Evolutionary conservation across 2,797 vertebrate genomes (phyloP).

Genomic region (Heliangelus exortis): DNA sequence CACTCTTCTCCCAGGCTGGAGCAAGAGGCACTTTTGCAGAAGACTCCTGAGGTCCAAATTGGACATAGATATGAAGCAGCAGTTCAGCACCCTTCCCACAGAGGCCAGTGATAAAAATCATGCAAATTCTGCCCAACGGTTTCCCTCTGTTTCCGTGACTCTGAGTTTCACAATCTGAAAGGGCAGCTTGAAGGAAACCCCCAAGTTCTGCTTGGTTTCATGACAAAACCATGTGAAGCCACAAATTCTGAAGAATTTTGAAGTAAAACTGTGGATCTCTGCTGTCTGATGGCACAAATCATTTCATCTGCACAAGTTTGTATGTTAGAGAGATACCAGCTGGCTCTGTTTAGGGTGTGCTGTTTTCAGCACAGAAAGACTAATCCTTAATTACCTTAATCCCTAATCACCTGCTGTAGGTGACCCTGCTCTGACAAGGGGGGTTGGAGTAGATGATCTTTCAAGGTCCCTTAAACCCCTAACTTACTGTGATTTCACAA

Average conservation of each 20-base stretch:
- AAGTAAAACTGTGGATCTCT: neutral
- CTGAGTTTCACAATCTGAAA: neutral
- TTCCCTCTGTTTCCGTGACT: neutral
- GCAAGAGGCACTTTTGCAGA: neutral
- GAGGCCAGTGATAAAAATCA: neutral
- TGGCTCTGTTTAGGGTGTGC: neutral
- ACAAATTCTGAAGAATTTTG: slow-evolving; percentile 12
- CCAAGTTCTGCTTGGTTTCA: neutral
- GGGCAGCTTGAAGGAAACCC: neutral
- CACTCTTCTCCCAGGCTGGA: neutral
- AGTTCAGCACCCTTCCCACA: neutral
- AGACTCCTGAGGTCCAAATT: neutral
- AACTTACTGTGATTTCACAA: neutral
- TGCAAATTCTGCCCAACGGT: neutral
- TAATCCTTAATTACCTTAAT: neutral
- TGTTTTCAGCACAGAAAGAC: neutral
- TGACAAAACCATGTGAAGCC: neutral
- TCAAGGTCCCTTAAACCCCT: too few species aligned
- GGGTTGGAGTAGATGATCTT: too few species aligned
- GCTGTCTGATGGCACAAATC: neutral
- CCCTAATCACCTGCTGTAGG: too few species aligned
- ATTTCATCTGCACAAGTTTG: neutral
- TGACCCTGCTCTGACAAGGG: too few species aligned
- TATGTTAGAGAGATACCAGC: neutral
- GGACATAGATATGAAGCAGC: neutral